Conservation (phyloP, 2,113 vertebrate species). For the Elanus axillaris region DNA sequence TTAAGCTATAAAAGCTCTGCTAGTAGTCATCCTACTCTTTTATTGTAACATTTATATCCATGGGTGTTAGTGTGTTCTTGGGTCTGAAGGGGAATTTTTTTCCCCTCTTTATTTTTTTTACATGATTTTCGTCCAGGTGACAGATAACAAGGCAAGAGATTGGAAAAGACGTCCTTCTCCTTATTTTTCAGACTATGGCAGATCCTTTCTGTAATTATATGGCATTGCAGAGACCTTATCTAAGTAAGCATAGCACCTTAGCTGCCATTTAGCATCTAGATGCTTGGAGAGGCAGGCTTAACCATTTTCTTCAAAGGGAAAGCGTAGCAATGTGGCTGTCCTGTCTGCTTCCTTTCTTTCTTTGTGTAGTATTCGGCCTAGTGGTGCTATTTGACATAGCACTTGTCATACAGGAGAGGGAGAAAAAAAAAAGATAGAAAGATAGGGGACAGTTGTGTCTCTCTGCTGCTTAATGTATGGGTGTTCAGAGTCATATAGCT, state of each 20-base stretch:
- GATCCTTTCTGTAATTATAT: constrained; percentile 16
- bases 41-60: constrained; percentile 69
- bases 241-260: constrained; percentile 7
- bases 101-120: background rate
- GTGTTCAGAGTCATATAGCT: background rate
- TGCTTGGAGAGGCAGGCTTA: background rate
- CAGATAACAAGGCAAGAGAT: constrained; percentile 46
- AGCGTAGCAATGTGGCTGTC: background rate
- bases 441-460: background rate
- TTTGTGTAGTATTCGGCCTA: background rate
- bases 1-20: constrained; percentile 71
- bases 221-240: constrained; percentile 20
- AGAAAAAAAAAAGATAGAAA: background rate
- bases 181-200: constrained; percentile 9
- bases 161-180: constrained; percentile 20
- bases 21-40: constrained; percentile 60
- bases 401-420: background rate
- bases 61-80: constrained; percentile 39
- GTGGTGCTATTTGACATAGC: background rate
- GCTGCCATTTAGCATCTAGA: background rate
- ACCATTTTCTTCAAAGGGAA: background rate
- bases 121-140: constrained; percentile 48
- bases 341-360: background rate
- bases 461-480: background rate
- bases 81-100: constrained; percentile 49